Conservation (phyloP, 2,797 vertebrate species). For the Ptychadena robeensis region DNA sequence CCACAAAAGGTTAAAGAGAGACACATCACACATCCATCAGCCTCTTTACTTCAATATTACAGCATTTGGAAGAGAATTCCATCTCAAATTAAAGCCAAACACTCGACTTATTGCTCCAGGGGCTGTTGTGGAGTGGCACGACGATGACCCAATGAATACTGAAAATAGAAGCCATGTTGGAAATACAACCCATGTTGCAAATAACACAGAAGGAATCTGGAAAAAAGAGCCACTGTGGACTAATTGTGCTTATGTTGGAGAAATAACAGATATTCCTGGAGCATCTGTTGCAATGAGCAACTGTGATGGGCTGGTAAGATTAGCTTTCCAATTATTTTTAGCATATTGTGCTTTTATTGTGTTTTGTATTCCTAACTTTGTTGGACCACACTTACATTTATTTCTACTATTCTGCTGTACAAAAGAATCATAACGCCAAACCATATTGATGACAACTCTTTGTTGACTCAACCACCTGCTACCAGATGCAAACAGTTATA, state of each 20-base stretch:
- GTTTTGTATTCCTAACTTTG: too few species aligned
- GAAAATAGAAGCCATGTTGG: constrained; percentile 67
- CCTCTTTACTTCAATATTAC: constrained; percentile 91
- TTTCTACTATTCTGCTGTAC: too few species aligned
- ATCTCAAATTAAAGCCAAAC: constrained; percentile 89
- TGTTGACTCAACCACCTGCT: too few species aligned
- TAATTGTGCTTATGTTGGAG: constrained; percentile 92
- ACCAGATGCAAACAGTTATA: too few species aligned
- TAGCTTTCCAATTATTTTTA: neutral
- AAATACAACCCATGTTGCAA: constrained; percentile 40
- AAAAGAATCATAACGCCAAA: too few species aligned
- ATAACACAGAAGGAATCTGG: constrained; percentile 72
- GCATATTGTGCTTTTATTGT: neutral
- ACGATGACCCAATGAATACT: constrained; percentile 71
- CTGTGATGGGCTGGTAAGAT: constrained; percentile 96
- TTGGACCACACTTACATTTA: too few species aligned
- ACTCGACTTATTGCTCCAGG: constrained; percentile 82
- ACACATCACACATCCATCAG: constrained; percentile 66
- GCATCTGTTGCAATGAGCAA: constrained; percentile 96
- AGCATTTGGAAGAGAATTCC: constrained; percentile 91
- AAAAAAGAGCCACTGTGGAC: constrained; percentile 86
- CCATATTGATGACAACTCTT: too few species aligned
- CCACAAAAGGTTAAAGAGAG: constrained; percentile 83
- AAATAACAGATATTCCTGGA: constrained; percentile 88
- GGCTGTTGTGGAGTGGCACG: constrained; percentile 91